Evolutionary conservation across 2,888 invertebrate species (phyloP), one percentile per base, ranked within the genome.

Genomic region (Agrotis ipsilon): DNA sequence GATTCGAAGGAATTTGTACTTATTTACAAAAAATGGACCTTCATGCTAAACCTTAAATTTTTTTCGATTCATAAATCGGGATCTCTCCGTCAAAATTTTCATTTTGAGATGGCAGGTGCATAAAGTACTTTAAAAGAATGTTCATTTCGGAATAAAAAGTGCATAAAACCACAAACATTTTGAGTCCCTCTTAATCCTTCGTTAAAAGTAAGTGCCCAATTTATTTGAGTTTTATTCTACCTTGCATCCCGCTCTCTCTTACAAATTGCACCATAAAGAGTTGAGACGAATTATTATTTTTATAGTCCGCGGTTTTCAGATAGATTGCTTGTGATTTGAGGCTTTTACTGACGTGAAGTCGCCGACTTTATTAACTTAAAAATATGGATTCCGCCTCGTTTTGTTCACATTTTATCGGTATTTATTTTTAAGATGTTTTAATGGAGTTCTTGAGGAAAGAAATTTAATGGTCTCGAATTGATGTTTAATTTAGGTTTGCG

Each of bases 241-340:
- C 14, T 52, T 45, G 13, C 19, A 58, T 27, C 18, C 5, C 66
- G 76, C 75, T 70, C 4, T 16, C 48, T 21, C 32, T 69, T 49
- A n/a, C 71, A 1, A 63, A 45, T 16, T 21, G 13, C 2, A 64
- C 84, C 76, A 71, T 46, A 63, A 82, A 60, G 77, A 87, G 83
- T 88, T 88, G 88, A 93, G 92, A 93, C 92, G 93, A 94, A 94
- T 94, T 94, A 94, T 94, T 94, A 94, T 94, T 94, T 94, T 94
- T 94, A 94, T 93, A 92, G 93, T 92, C 90, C 91, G 90, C 89
- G 89, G 91, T 92, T 88, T 91, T 91, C 91, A 89, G 92, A 94
- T 92, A 92, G 94, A 94, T 94, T 92, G 94, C 91, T 90, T 85
- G 92, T 92, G 94, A 94, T 94, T 94, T 91, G 91, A 92, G 89